Evolutionary conservation across 2,797 vertebrate genomes (phyloP), one percentile per base, ranked within the genome.

Genomic region (Myotis pilosus): DNA sequence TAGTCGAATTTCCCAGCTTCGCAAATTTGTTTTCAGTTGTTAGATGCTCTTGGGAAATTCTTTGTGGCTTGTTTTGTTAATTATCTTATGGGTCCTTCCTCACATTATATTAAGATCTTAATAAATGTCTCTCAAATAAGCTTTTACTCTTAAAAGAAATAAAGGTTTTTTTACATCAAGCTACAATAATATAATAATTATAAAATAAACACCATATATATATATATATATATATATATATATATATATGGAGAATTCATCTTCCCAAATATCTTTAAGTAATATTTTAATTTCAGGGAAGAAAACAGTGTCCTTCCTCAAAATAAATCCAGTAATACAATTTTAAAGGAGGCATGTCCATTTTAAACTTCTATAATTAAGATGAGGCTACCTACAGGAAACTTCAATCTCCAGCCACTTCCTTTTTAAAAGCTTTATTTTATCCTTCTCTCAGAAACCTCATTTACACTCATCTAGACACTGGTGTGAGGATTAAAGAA

Each of bases 401-500:
- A 68, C 53, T 55, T 84, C 75, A 93, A 53, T 16, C 53, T 93
- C 44, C 57, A 90, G 85, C 38, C 41, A 92, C 38, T 92, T 92
- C 47, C 60, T 91, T 93, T 92, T 74, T 12, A 87, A 92, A 92
- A 89, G 36, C 55, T 85, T 86, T 92, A 88, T 91, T 95, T 96
- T 91, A 49, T 86, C 84, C 89, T 82, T 89, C 76, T 92, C 83
- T 94, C 69, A 97, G 83, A 97, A 97, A 96, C 64, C 93, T 94
- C 82, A 95, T 89, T 96, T 97, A 96, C 96, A 97, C 95, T 84
- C 85, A 95, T 96, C 66, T 97, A 96, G 89, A 97, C 94, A 97
- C 92, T 95, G 97, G 97, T 91, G 53, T 87, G 96, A 97, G 94
- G 96, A 97, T 97, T 95, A 98, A 98, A 97, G 97, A 96, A 84